Evolutionary conservation across 2,888 invertebrate genomes (phyloP).

Genomic region (Ennomos fuscantarius): DNA sequence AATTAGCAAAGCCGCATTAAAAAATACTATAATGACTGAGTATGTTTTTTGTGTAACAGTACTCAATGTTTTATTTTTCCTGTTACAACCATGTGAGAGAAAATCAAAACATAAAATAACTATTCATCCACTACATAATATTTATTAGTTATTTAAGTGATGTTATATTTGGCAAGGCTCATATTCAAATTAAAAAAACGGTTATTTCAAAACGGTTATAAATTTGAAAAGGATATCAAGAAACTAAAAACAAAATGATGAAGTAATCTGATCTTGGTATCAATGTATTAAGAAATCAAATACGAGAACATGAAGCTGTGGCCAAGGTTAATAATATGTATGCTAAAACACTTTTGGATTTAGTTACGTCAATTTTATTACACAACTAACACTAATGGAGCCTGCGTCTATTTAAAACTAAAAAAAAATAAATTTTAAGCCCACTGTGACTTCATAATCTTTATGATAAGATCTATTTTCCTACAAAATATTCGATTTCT

Average conservation of each 20-base stretch:
- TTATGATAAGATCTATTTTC: constrained; percentile 13
- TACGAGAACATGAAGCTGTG: constrained; percentile 1
- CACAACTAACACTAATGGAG: constrained; percentile 9
- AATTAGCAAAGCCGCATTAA: no score
- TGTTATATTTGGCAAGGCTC: no score
- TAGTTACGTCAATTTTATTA: constrained; percentile 10
- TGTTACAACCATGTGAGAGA: no score
- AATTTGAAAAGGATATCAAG: no score
- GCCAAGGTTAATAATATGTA: constrained; percentile 2
- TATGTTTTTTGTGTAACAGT: no score
- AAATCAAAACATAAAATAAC: no score
- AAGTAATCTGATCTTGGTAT: no score
- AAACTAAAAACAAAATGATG: no score
- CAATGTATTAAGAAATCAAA: not conserved
- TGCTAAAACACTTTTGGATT: constrained; percentile 5
- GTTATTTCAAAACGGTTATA: not conserved
- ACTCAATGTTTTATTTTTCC: no score
- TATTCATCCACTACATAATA: no score
- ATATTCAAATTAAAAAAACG: not conserved
- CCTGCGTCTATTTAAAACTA: constrained; percentile 11
- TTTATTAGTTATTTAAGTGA: no score
- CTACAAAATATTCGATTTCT: constrained; percentile 5
- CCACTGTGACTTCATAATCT: constrained; percentile 4
- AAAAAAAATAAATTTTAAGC: constrained; percentile 16
- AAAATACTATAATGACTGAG: no score